Percentiles rank a stretch among this genome's conserved stretches.
phyloP scores from a whole-genome alignment of 2,888 invertebrate genomes.

The Cyclophora punctaria region DNA sequence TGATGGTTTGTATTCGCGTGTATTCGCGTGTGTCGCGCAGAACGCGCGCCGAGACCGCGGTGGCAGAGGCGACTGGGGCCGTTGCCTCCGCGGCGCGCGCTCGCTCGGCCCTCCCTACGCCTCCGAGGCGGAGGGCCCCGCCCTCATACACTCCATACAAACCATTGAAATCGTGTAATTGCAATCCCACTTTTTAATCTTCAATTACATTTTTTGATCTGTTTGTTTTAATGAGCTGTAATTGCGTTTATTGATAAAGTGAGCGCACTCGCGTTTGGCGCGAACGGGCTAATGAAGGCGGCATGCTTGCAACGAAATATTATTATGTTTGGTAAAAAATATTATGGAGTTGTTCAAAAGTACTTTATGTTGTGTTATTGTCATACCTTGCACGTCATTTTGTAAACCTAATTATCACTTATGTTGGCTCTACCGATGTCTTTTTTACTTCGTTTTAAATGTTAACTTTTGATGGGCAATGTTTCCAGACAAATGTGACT shows the following conservation, averaged over 20 bases:
- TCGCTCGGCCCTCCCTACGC: constrained; percentile 63
- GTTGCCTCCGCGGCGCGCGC: constrained; percentile 50
- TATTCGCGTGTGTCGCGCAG: constrained; percentile 37
- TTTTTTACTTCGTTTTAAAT: too few relatives aligned
- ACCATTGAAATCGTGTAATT: constrained; percentile 26
- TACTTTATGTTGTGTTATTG: too few relatives aligned
- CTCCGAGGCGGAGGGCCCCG: constrained; percentile 50
- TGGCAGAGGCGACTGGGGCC: constrained; percentile 62
- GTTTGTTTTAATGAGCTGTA: constrained; percentile 60
- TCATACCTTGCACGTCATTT: too few relatives aligned
- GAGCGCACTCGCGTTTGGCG: constrained; percentile 10
- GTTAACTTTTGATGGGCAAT: too few relatives aligned
- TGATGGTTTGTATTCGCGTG: constrained; percentile 28
- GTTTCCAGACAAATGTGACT: too few relatives aligned
- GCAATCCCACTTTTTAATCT: constrained; percentile 44
- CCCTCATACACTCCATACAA: constrained; percentile 31
- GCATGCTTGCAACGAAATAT: constrained; percentile 26
- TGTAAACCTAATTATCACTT: too few relatives aligned
- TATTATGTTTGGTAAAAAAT: constrained; percentile 10
- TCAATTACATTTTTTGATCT: constrained; percentile 51
- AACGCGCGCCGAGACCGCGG: constrained; percentile 62
- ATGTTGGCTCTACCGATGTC: too few relatives aligned
- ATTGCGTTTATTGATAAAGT: constrained; percentile 60
- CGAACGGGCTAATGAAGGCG: constrained; percentile 22
- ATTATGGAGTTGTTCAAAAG: background rate